Evolutionary conservation across 2,888 invertebrate species (phyloP).

Genomic region (Phrixothrix hirtus): DNA sequence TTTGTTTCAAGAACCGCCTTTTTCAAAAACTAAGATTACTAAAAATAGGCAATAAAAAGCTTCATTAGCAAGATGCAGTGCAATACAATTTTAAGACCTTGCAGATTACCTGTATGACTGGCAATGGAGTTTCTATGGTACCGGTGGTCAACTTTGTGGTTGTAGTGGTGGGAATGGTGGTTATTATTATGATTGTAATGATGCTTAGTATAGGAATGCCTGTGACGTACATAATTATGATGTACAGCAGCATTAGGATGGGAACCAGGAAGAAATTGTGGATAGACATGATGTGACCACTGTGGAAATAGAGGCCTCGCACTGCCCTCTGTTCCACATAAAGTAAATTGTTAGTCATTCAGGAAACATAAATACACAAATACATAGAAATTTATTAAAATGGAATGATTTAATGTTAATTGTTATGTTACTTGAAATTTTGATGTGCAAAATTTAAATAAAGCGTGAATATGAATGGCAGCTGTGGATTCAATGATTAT

Average conservation of each 20-base stretch:
- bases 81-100: conserved; percentile 21
- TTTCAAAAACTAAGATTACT: too few species aligned
- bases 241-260: conserved; percentile 72
- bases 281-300: conserved; percentile 94
- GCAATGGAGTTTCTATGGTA: conserved; percentile 65
- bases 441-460: conserved; percentile 29
- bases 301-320: conserved; percentile 88
- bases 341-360: conserved; percentile 27
- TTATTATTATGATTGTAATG: conserved; percentile 64
- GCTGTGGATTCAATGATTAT: conserved; percentile 25
- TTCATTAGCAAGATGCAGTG: conserved; percentile 22
- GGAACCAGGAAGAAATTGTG: conserved; percentile 90
- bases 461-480: conserved; percentile 36
- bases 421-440: conserved; percentile 2
- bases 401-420: conserved; percentile 1
- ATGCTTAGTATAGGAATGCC: conserved; percentile 61
- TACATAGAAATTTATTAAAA: conserved; percentile 5
- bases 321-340: conserved; percentile 55
- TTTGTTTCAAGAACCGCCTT: too few species aligned
- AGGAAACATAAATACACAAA: conserved; percentile 4
- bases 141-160: conserved; percentile 62
- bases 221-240: conserved; percentile 55
- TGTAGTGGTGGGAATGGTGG: conserved; percentile 63
- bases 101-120: conserved; percentile 62
- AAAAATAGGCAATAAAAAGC: too few species aligned